These are phyloP conservation scores for Beris chalybata DNA, from an alignment of 2,888 invertebrate species.

Conservation along the genomic window DNA sequence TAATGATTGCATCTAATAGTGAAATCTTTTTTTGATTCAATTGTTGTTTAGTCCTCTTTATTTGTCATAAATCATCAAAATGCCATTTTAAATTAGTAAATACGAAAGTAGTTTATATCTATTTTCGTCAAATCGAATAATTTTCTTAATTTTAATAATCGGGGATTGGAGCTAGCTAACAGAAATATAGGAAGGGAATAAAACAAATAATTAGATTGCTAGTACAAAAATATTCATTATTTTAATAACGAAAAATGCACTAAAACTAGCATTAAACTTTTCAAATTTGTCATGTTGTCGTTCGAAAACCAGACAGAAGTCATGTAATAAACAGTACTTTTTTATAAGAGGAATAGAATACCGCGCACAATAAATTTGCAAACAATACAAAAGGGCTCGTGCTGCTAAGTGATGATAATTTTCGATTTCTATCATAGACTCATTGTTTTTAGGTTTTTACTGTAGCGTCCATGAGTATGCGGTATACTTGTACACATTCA, in stretches of 20 bases:
- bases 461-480: conserved; percentile 9
- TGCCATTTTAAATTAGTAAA: no score
- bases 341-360: not conserved
- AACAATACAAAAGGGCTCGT: not conserved
- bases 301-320: not conserved
- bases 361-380: not conserved
- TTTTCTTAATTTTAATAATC: not conserved
- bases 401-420: conserved; percentile 5
- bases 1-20: no score
- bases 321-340: not conserved
- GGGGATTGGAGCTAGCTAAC: not conserved
- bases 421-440: conserved; percentile 1
- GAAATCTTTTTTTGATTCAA: no score
- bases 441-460: not conserved
- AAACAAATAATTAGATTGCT: not conserved
- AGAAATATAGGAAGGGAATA: not conserved
- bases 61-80: no score
- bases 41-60: no score
- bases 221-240: conserved; percentile 5
- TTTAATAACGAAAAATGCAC: not conserved
- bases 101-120: no score
- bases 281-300: not conserved
- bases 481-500: conserved; percentile 10
- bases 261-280: not conserved
- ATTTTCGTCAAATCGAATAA: not conserved